Evolutionary conservation across 2,113 vertebrate species (phyloP), one percentile per base, ranked within the genome.

Genomic region (Copsychus sechellarum): DNA sequence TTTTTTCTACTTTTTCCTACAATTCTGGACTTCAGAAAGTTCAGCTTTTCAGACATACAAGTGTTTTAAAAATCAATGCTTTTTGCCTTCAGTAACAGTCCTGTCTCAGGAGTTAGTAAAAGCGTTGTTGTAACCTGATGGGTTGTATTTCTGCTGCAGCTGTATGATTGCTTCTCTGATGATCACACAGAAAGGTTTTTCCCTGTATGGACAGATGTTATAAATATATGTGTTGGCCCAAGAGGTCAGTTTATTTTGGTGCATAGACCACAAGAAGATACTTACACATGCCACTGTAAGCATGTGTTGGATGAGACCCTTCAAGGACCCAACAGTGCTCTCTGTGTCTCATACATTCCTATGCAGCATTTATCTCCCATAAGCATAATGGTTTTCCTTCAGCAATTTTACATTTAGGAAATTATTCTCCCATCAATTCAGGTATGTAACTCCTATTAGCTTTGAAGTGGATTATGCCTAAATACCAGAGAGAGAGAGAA

Each of bases 381-480:
- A 85, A 93, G 70, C 84, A 33, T 85, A 92, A 89, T 89, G 88
- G 45, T 65, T 95, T 89, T 88, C 86, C 77, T 94, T 92, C 90
- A 91, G 71, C 66, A 85, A 26, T 91, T 95, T 94, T 91, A 76
- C 43, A 67, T 95, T 94, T 95, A 95, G 77, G 78, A 91, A 91
- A 73, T 57, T 83, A 36, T 77, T 95, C 66, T 95, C 38, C 54
- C 8, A 5, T 88, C 82, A 81, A 20, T 61, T 61, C 51, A 43
- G 69, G 24, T 76, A 43, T 74, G 56, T 93, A 82, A 81, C 26
- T 91, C 40, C 47, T 84, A 24, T 93, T 93, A 88, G 81, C 79
- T 94, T 85, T 90, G 72, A 94, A 86, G 85, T 79, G 66, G 92
- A 88, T 96, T 92, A 92, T 64, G 62, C 76, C 73, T 89, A 90